Evolutionary conservation across 1,140 invertebrate species (phyloP).

Genomic region (Homarus americanus): DNA sequence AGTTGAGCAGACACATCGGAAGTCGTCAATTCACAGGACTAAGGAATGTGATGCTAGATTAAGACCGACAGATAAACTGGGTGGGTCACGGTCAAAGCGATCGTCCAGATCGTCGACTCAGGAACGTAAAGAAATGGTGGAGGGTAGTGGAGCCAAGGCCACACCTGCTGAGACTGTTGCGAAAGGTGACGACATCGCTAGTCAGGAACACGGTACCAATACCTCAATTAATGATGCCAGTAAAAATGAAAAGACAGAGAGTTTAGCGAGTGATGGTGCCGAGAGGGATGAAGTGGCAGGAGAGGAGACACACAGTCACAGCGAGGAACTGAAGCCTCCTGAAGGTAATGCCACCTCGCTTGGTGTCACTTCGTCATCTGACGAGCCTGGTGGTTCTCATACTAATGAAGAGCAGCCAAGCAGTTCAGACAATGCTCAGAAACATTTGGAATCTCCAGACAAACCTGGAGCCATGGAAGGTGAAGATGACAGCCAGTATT

Average conservation of each 20-base stretch:
- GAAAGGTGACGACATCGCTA: background rate
- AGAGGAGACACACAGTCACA: background rate
- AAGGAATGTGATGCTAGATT: background rate
- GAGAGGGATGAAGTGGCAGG: background rate
- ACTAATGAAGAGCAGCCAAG: background rate
- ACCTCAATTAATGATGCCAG: background rate
- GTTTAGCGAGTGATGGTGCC: background rate
- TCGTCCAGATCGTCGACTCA: background rate
- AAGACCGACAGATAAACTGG: no score
- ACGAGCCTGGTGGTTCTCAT: background rate
- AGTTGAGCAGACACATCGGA: background rate
- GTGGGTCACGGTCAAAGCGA: background rate
- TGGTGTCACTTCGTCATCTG: background rate
- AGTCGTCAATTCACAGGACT: background rate
- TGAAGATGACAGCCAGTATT: conserved; percentile 50
- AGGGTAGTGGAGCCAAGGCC: background rate
- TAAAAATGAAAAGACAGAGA: background rate
- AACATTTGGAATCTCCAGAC: background rate
- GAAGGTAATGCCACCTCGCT: background rate
- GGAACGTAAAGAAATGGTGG: background rate
- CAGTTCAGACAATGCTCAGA: background rate
- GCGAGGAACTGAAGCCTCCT: background rate
- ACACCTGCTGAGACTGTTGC: background rate
- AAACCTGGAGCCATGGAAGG: background rate
- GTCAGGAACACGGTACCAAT: background rate